phyloP scores from a whole-genome alignment of 2,113 vertebrate genomes.

The Pangasianodon hypophthalmus region DNA sequence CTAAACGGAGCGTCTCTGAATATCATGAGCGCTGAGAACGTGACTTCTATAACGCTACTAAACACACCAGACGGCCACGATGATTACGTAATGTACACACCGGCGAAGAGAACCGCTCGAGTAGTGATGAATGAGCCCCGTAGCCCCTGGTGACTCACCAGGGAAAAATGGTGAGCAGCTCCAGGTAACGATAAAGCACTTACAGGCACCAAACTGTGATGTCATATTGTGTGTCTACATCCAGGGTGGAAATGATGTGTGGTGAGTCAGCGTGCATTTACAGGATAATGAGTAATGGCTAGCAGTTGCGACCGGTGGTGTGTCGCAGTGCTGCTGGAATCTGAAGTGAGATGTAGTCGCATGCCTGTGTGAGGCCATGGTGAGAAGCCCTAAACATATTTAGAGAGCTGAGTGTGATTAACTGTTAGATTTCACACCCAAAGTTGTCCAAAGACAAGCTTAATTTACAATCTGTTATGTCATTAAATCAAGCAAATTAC shows the following conservation, averaged over 20 bases:
- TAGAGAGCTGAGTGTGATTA: neutral
- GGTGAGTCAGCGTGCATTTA: conserved; percentile 55
- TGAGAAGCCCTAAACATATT: neutral
- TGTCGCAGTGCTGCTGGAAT: neutral
- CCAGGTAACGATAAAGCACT: neutral
- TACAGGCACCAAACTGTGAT: conserved; percentile 43
- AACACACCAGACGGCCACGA: neutral
- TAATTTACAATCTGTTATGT: neutral
- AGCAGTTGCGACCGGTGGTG: neutral
- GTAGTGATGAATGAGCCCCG: neutral
- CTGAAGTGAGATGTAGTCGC: too few species aligned
- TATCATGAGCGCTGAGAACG: neutral
- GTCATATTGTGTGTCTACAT: conserved; percentile 39
- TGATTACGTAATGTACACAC: neutral
- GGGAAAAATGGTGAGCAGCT: neutral
- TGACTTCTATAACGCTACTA: neutral
- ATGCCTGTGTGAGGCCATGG: neutral
- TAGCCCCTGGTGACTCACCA: conserved; percentile 48
- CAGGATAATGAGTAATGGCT: neutral
- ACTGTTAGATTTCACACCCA: neutral
- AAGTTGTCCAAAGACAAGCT: neutral
- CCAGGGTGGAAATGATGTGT: neutral
- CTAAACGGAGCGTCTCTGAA: neutral
- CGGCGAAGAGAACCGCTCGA: neutral
- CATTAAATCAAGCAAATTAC: neutral